Percentiles rank a stretch among this genome's conserved stretches.
phyloP scores from a whole-genome alignment of 2,113 vertebrate species.

The Mesitornis unicolor region DNA sequence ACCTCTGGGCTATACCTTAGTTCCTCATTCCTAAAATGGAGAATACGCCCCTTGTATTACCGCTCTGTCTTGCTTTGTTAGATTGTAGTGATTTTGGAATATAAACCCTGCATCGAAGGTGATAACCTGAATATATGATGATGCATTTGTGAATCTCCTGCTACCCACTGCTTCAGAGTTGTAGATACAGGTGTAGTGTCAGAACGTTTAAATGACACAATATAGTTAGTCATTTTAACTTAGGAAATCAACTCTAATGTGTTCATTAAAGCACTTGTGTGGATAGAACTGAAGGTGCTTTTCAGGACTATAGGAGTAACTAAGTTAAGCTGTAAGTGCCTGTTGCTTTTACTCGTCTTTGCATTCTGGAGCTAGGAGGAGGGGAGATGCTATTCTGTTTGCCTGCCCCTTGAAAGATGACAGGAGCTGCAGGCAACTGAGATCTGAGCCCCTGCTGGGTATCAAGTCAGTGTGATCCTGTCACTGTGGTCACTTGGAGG shows the following conservation, averaged over 20 bases:
- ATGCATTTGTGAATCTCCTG: not conserved
- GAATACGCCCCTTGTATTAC: not conserved
- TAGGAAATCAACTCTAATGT: not conserved
- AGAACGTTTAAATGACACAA: not conserved
- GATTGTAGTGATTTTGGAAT: not conserved
- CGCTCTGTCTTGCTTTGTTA: not conserved
- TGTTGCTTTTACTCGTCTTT: not conserved
- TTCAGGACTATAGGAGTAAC: not conserved
- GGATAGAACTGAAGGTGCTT: not conserved
- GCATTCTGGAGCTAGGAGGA: not conserved
- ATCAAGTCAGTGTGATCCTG: not conserved
- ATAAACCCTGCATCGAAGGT: not conserved
- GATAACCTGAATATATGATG: not conserved
- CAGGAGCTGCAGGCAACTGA: not conserved
- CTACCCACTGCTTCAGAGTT: not conserved
- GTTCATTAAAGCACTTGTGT: not conserved
- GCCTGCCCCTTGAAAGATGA: not conserved
- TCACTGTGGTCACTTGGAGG: not conserved
- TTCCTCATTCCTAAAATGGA: not conserved
- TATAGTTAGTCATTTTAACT: not conserved
- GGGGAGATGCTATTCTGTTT: not conserved
- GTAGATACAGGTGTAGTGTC: not conserved
- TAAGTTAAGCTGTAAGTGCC: not conserved
- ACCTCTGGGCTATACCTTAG: not conserved
- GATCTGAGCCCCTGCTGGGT: not conserved